A percentile compares a stretch with the other conserved stretches of the same genome.
Conservation (phyloP, 2,797 vertebrate genomes). For the Platyrinchus mystaceus region DNA sequence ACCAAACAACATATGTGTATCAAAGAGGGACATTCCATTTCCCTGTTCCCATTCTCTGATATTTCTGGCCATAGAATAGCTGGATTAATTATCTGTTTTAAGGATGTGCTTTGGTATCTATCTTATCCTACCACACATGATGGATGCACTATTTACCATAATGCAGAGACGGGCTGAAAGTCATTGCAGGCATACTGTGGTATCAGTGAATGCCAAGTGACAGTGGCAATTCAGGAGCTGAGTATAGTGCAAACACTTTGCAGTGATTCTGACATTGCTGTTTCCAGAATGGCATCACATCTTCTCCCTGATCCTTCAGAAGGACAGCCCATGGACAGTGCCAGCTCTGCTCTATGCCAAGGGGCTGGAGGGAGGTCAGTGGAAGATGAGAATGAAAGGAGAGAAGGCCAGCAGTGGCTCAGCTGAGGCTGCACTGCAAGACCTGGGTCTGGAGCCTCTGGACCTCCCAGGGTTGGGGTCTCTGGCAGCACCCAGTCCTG, state of each 20-base stretch:
- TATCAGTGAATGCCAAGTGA: background rate
- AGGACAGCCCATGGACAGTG: accelerated
- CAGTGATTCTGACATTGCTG: background rate
- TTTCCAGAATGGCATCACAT: background rate
- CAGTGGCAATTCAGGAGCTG: background rate
- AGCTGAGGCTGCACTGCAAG: background rate
- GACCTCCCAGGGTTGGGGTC: background rate
- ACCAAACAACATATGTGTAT: background rate
- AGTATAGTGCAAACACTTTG: background rate
- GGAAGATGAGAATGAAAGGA: background rate
- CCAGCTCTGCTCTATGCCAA: accelerated
- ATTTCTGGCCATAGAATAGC: background rate
- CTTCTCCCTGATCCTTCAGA: background rate
- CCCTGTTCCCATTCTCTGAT: background rate
- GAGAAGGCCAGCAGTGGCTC: background rate
- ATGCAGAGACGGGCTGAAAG: background rate
- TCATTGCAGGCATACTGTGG: background rate
- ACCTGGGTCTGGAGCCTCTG: background rate
- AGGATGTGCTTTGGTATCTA: background rate
- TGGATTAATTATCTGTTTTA: background rate
- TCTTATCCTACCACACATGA: background rate
- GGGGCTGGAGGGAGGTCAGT: background rate
- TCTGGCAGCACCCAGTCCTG: background rate
- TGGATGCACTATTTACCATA: background rate
- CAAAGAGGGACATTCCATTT: background rate